Percentiles rank a stretch among this genome's conserved stretches.
These are phyloP conservation scores for Peucedramus taeniatus DNA, from an alignment of 2,113 vertebrate genomes.

Conservation along the genomic window DNA sequence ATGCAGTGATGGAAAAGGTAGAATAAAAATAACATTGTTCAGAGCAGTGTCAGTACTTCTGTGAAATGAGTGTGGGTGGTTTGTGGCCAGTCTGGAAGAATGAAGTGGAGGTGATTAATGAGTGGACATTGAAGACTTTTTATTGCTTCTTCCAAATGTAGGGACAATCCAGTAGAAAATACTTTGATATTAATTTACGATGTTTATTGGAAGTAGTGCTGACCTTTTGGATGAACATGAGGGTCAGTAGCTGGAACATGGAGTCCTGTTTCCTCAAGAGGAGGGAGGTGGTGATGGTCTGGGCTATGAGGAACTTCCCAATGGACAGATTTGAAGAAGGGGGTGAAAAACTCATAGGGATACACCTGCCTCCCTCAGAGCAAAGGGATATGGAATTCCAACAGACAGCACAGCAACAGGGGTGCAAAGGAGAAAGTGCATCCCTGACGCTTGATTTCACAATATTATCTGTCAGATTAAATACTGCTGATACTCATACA, in stretches of 20 bases:
- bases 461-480: neutral
- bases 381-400: neutral
- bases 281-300: neutral
- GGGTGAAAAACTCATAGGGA: neutral
- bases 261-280: neutral
- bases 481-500: neutral
- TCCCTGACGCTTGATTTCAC: neutral
- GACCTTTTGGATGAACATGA: neutral
- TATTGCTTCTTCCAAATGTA: neutral
- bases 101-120: neutral
- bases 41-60: neutral
- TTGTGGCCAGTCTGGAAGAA: neutral
- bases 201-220: neutral
- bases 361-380: neutral
- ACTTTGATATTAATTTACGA: neutral
- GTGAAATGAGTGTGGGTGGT: neutral
- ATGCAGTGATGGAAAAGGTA: neutral
- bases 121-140: neutral
- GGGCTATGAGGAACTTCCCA: neutral
- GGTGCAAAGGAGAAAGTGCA: neutral
- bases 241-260: neutral
- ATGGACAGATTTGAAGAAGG: rapidly evolving
- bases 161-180: neutral
- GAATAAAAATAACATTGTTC: neutral
- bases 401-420: rapidly evolving